phyloP scores from a whole-genome alignment of 2,888 invertebrate genomes.

The Trachelus iudaicus region DNA sequence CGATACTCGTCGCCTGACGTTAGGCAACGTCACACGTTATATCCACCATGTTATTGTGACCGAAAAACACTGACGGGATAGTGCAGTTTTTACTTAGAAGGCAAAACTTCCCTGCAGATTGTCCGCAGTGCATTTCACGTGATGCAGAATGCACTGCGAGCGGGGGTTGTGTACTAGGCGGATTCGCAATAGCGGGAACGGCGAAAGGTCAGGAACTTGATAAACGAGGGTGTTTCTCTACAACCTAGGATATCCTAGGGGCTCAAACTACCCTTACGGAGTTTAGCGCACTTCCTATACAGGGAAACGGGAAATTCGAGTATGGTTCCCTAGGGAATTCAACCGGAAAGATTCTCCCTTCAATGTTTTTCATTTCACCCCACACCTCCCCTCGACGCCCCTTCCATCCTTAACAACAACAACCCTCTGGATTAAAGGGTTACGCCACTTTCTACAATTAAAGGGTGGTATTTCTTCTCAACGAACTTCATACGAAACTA shows the following conservation, averaged over 20 bases:
- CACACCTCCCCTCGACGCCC: neutral
- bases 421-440: neutral
- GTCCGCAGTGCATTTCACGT: neutral
- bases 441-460: neutral
- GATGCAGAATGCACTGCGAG: slow-evolving; percentile 5
- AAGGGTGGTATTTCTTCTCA: neutral
- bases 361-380: neutral
- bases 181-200: neutral
- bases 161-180: slow-evolving; percentile 6
- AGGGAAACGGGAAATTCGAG: neutral
- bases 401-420: neutral
- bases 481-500: neutral
- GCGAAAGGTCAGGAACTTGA: neutral
- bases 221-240: slow-evolving; percentile 3
- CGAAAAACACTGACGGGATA: neutral
- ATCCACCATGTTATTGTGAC: neutral
- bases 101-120: neutral
- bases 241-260: neutral
- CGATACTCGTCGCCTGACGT: neutral
- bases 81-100: neutral
- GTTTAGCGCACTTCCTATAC: neutral
- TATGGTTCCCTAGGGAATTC: neutral
- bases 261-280: neutral
- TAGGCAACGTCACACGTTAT: neutral
- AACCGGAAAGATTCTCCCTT: neutral